Conservation (phyloP, 2,797 vertebrate genomes). For the Etheostoma perlongum region DNA sequence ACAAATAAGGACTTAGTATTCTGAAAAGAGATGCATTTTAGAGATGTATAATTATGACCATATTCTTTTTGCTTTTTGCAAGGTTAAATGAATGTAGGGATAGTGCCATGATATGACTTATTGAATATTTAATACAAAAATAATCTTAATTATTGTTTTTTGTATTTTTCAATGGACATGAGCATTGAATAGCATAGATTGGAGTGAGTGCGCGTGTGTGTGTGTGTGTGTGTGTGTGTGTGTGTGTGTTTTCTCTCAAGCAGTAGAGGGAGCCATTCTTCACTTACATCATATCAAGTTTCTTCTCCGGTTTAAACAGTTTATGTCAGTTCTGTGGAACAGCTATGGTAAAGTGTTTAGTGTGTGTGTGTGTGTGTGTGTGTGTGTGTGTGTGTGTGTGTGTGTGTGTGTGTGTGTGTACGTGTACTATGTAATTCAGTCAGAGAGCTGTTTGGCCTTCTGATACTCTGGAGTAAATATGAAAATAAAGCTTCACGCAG, state of each 20-base stretch:
- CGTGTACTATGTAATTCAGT: conserved; percentile 37
- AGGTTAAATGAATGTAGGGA: too few species aligned
- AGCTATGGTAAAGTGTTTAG: conserved; percentile 5
- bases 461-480: conserved; percentile 81
- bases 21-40: neutral
- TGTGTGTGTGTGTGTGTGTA: conserved; percentile 7
- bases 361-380: conserved; percentile 2
- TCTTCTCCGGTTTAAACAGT: conserved; percentile 10
- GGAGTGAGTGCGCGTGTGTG: too few species aligned
- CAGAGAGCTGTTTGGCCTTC: conserved; percentile 66
- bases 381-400: neutral
- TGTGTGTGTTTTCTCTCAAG: neutral
- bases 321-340: conserved; percentile 28
- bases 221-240: too few species aligned
- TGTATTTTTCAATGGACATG: too few species aligned
- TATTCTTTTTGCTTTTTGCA: too few species aligned
- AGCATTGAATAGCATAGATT: too few species aligned
- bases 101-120: too few species aligned
- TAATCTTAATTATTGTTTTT: too few species aligned
- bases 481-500: conserved; percentile 82
- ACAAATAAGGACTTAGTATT: neutral
- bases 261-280: conserved; percentile 75
- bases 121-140: too few species aligned
- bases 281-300: conserved; percentile 21
- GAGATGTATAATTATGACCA: too few species aligned